Evolutionary conservation across 2,888 invertebrate species (phyloP), one percentile per base, ranked within the genome.

Genomic region (Aporophyla lueneburgensis): DNA sequence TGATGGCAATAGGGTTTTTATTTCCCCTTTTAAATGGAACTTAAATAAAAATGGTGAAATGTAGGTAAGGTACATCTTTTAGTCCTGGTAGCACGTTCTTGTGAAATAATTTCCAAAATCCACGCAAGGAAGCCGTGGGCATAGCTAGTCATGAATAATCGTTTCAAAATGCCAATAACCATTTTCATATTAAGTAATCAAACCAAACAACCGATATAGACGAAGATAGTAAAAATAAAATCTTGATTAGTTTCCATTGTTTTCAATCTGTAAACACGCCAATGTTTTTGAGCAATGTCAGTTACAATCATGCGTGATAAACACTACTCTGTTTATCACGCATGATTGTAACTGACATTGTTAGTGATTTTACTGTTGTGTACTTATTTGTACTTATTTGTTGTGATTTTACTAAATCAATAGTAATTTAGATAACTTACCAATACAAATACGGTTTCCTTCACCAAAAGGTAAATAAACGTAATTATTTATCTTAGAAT

Each of bases 381-480:
- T n/a, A n/a, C n/a, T n/a, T n/a, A n/a, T n/a, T n/a, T n/a, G n/a
- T n/a, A n/a, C n/a, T n/a, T n/a, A n/a, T n/a, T n/a, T n/a, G n/a
- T n/a, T n/a, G n/a, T n/a, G n/a, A n/a, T n/a, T n/a, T n/a, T n/a
- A n/a, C n/a, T n/a, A 21, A 59, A 1, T 0, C 0, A 71, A 54
- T n/a, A 61, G 0, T 19, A 14, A 56, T 63, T 71, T 16, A 51
- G 2, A 58, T 33, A 43, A 89, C 93, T 93, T 89, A 97, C 97
- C 97, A 67, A 97, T 92, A 85, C 97, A 97, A 83, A 93, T 93
- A 51, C 97, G 92, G 63, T 96, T 96, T 61, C 97, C 97, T 86
- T 95, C 96, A 19, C 97, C 97, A 89, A 97, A 97, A 12, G 97
- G 96, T 77, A 97, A 85, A 86, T 93, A 97, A 33, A 92, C 92